A percentile compares a stretch with the other conserved stretches of the same genome.
These are phyloP conservation scores for Oenanthe oenanthe DNA, from an alignment of 2,113 vertebrate genomes.

Conservation along the genomic window DNA sequence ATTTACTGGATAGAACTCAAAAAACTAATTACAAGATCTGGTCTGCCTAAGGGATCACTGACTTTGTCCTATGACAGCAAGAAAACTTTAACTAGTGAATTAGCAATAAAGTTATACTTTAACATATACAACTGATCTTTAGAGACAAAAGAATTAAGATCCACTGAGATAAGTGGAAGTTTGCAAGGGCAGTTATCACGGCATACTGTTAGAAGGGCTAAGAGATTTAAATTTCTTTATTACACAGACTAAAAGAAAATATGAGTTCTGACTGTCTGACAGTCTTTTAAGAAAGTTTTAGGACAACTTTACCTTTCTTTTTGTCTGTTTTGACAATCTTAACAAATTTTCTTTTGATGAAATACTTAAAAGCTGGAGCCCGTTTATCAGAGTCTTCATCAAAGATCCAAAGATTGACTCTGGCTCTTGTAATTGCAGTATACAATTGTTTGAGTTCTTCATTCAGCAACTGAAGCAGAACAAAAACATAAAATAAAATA, in stretches of 20 bases:
- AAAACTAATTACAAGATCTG: neutral
- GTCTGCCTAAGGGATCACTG: neutral
- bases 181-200: neutral
- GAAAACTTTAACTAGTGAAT: neutral
- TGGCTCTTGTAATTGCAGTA: conserved; percentile 82
- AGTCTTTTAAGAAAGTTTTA: neutral
- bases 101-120: neutral
- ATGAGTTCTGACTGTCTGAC: neutral
- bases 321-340: conserved; percentile 79
- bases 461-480: conserved; percentile 77
- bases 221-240: neutral
- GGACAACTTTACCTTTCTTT: conserved; percentile 75
- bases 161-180: neutral
- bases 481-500: neutral
- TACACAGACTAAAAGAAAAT: neutral
- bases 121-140: neutral
- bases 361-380: conserved; percentile 82
- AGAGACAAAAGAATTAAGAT: neutral
- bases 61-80: neutral
- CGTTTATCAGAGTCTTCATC: conserved; percentile 81
- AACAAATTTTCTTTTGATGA: conserved; percentile 76
- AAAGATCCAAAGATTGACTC: conserved; percentile 86
- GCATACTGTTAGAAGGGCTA: neutral
- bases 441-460: conserved; percentile 84
- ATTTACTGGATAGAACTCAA: neutral